Evolutionary conservation across 2,797 vertebrate species (phyloP), one percentile per base, ranked within the genome.

Genomic region (Ptychadena robeensis): DNA sequence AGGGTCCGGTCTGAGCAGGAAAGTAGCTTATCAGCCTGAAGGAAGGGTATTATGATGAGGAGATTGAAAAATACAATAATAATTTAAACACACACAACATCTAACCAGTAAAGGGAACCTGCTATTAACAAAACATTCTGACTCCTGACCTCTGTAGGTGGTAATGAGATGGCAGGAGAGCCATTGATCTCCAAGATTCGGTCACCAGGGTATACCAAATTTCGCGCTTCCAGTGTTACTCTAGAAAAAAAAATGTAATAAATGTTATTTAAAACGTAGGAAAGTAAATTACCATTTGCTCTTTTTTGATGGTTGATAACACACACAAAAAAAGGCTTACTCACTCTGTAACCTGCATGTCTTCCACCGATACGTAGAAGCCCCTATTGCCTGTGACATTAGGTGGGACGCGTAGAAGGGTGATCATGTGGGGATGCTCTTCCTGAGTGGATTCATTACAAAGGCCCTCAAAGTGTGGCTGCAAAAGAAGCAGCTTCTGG

Each of bases 141-240:
- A 71, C 9, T 9, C 48, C 72, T 72, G 80, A 98, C 97, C 96
- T 98, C 96, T 25, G 97, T 95, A 73, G 96, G 94, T 88, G 93
- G 93, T 71, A 99, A 77, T 0, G 95, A 94, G 53, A 94, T 94
- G 64, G 99, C 96, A 0, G 96, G 95, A 86, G 94, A 91, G 83
- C 98, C 97, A 3, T 98, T 99, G 81, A 99, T 98, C 91, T 99
- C 98, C 89, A 99, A 91, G 88, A 99, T 98, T 44, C 95, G 94
- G 90, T 99, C 98, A 4, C 97, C 98, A 4, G 96, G 96, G 59
- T 98, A 96, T 89, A 99, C 97, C 88, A 97, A 95, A 0, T 97
- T 97, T 79, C 95, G 95, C 84, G 97, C 95, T 86, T 97, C 96
- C 5, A 96, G 94, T 86, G 96, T 97, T 37, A 85, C 97, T 87